Evolutionary conservation across 2,797 vertebrate species (phyloP).

Genomic region (Pyrocephalus nanus): DNA sequence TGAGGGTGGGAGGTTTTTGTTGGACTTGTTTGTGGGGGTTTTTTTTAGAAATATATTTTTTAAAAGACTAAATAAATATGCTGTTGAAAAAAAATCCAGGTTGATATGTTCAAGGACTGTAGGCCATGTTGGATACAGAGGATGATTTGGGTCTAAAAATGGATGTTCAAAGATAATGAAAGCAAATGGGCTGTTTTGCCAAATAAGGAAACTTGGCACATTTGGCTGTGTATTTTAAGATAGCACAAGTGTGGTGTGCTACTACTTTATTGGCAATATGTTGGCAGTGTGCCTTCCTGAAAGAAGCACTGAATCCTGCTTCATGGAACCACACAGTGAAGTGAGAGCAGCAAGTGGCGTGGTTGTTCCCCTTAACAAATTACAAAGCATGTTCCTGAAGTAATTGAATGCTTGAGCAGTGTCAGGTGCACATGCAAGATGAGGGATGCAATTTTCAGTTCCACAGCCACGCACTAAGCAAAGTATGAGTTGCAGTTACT

Average conservation of each 20-base stretch:
- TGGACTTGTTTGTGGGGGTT: background rate
- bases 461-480: background rate
- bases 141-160: conserved; percentile 76
- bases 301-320: conserved; percentile 59
- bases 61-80: background rate
- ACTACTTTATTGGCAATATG: conserved; percentile 78
- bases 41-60: background rate
- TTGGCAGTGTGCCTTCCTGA: conserved; percentile 73
- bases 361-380: background rate
- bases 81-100: background rate
- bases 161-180: conserved; percentile 77
- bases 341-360: background rate
- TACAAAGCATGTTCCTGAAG: background rate
- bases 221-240: conserved; percentile 76
- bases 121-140: conserved; percentile 49
- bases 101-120: background rate
- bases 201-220: conserved; percentile 82
- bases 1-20: background rate
- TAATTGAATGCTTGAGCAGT: background rate
- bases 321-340: background rate
- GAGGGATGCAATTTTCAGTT: background rate
- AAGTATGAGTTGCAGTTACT: background rate
- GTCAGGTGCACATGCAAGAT: background rate
- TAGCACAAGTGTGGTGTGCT: conserved; percentile 73
- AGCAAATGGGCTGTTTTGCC: conserved; percentile 76